Evolutionary conservation across 2,113 vertebrate species (phyloP), one percentile per base, ranked within the genome.

Genomic region (Atherinomorus stipes): DNA sequence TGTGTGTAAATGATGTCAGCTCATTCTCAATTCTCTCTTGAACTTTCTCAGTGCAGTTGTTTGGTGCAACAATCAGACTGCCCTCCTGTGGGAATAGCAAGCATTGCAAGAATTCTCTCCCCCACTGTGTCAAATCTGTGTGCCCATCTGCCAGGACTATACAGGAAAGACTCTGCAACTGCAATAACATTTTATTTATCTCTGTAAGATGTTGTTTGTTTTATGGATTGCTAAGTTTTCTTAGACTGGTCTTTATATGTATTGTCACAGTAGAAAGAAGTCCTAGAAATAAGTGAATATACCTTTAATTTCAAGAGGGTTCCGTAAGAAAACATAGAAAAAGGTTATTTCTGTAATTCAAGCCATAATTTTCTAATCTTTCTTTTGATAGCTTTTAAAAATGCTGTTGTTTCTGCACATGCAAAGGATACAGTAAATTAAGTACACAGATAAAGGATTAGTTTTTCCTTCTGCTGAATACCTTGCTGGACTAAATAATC

Each of bases 81-180:
- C 78, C 85, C 86, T 73, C 90, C 74, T 73, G 70, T 90, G 92
- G 83, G 25, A 61, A 45, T 23, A 57, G 38, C 16, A 59, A 18
- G 37, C 54, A 81, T 23, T 67, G 70, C 72, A 71, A 67, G 44
- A n/a, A 19, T n/a, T n/a, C 7, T 18, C 6, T 47, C 9, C 9
- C 19, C 6, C 44, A 47, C 10, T 47, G 18, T 1, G 18, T 7
- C 44, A 47, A n/a, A 8, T 2, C 19, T n/a, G n/a, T n/a, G n/a
- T n/a, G n/a, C 5, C 7, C 16, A 47, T 47, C 9, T 7, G 8
- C 31, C 31, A 45, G 4, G 4, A 19, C 28, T 31, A 15, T n/a
- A 25, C 19, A 38, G 13, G 5, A 31, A 62, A 66, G n/a, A 44
- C n/a, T 31, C 23, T 50, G 31, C 28, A 42, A n/a, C 23, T 61